phyloP scores from a whole-genome alignment of 2,113 vertebrate species.

The Oryctolagus cuniculus region mOryCun1.1 NC_091443.1:70553001-70553500 shows the following conservation, averaged over 20 bases:
- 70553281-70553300: neutral
- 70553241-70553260: neutral
- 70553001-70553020: neutral
- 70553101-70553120: neutral
- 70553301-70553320: neutral
- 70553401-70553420: rapidly evolving
- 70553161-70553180: neutral
- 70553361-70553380: neutral
- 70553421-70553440: neutral
- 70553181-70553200: neutral
- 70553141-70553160: neutral
- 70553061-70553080: neutral
- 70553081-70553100: neutral
- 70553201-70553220: neutral
- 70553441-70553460: neutral
- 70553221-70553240: neutral
- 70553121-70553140: neutral
- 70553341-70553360: neutral
- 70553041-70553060: neutral
- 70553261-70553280: neutral
- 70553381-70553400: rapidly evolving
- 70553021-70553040: neutral
- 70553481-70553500: neutral
- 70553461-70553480: neutral
- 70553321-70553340: neutral